Base-by-base conservation (phyloP, 2,888 invertebrate species). In the Ichneumon xanthorius region DNA sequence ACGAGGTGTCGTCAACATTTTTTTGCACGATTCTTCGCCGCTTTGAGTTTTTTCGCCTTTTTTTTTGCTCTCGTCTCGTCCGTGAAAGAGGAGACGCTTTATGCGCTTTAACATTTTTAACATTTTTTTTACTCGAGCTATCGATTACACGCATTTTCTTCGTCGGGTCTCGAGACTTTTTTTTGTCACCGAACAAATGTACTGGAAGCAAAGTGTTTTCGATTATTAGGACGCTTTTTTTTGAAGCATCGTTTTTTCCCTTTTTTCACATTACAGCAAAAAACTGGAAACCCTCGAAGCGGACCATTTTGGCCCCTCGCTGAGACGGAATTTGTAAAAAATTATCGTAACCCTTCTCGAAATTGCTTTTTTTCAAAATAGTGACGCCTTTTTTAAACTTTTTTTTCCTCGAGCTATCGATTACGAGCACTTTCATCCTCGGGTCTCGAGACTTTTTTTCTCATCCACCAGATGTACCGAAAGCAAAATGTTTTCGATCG, bases 41-140 rank as follows among this genome's bases (percentile, higher is more conserved):
- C 22, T 26, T 58, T 3, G n/a, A 53, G 63, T 53, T 67, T 67
- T 73, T 73, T 80, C 71, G 53, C 45, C 48, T 72, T 68, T 68
- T 82, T 76, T 68, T 40, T 26, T 4, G 22, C 40, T 4, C 48
- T 61, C 30, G 50, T 26, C 26, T 19, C 45, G 14, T 4, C 33
- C 19, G 55, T 67, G 37, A 53, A 19, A 53, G 7, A 0, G 55
- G 9, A 61, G 63, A 75, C n/a, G 45, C 22, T 61, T 61, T 61
- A 9, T n/a, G n/a, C n/a, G n/a, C n/a, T n/a, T n/a, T n/a, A n/a
- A 50, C 33, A 22, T 63, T 76, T 76, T 76, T 76, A 65, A 65
- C 19, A 19, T 65, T 76, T 75, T 75, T 48, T 33, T 37, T 37
- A 37, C 37, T 37, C n/a, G 45, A 30, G 26, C 37, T 48, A 75